phyloP scores from a whole-genome alignment of 2,113 vertebrate genomes.

The Podilymbus podiceps region DNA sequence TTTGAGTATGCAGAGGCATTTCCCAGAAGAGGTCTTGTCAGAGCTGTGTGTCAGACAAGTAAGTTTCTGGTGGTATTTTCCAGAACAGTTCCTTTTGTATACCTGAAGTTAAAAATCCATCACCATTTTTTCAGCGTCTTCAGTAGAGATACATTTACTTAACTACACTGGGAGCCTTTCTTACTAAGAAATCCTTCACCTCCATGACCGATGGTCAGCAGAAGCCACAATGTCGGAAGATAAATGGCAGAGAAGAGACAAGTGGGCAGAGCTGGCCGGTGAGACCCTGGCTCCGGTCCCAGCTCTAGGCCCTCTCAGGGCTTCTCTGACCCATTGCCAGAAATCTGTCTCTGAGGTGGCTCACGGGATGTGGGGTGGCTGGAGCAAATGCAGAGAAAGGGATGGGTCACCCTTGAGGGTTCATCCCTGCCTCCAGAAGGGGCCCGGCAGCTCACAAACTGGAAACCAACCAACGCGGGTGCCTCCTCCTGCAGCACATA shows the following conservation, averaged over 20 bases:
- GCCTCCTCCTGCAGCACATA: accelerated
- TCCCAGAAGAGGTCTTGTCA: neutral
- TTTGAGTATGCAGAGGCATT: neutral
- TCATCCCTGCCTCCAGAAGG: neutral
- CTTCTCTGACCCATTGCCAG: accelerated
- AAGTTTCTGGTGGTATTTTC: neutral
- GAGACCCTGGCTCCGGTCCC: accelerated
- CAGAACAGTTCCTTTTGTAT: neutral
- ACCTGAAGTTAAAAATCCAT: neutral
- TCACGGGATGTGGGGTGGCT: neutral
- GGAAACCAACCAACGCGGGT: too few species aligned
- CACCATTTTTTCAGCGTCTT: neutral
- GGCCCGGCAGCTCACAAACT: neutral
- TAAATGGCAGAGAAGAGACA: accelerated
- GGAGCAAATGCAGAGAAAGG: accelerated
- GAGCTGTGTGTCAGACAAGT: neutral
- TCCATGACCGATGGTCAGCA: neutral
- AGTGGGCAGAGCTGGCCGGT: accelerated
- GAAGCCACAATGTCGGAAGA: neutral
- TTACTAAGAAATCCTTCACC: neutral
- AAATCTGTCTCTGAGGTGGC: accelerated
- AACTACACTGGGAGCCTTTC: accelerated
- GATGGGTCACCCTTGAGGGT: too few species aligned
- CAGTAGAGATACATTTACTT: neutral
- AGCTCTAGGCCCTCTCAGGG: neutral